Conservation (phyloP, 1,140 invertebrate species). For the Drosophila aff. region DNA sequence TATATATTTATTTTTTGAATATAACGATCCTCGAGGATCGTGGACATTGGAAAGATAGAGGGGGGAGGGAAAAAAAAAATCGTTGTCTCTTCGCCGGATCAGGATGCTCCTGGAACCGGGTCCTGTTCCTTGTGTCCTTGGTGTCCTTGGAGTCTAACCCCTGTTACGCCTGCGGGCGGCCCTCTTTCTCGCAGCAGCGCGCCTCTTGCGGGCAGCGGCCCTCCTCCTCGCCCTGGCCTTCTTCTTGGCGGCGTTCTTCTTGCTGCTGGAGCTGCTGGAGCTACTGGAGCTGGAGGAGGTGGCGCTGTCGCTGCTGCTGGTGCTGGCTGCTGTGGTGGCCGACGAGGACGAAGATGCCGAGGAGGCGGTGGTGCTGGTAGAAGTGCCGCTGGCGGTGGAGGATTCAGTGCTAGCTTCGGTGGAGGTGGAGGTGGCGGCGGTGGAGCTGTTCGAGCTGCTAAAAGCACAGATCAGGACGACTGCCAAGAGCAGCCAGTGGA, state of each 20-base stretch:
- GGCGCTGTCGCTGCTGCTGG: slow-evolving; percentile 11
- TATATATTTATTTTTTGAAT: slow-evolving; percentile 2
- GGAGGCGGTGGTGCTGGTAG: background rate
- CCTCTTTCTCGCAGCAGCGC: slow-evolving; percentile 12
- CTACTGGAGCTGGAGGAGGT: slow-evolving; percentile 10
- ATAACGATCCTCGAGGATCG: background rate
- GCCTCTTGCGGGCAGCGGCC: slow-evolving; percentile 9
- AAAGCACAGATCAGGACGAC: slow-evolving; percentile 27
- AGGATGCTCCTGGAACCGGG: background rate
- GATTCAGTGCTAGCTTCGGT: background rate
- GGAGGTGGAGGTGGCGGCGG: background rate
- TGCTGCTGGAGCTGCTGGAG: slow-evolving; percentile 5
- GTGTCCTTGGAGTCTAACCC: slow-evolving; percentile 2
- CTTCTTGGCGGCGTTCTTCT: slow-evolving; percentile 8
- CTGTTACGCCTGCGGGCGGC: slow-evolving; percentile 13
- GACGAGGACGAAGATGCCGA: background rate
- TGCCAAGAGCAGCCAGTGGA: slow-evolving; percentile 33
- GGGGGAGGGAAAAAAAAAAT: slow-evolving; percentile 8
- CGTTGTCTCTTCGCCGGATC: background rate
- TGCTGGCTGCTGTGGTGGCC: slow-evolving; percentile 2
- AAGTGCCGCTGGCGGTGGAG: background rate
- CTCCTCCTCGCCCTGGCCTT: background rate
- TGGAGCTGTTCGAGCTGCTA: background rate
- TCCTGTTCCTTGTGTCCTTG: background rate
- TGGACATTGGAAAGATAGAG: too few species aligned